These are phyloP conservation scores for Pycnomerus fuliginosus DNA, from an alignment of 2,888 invertebrate genomes.

Conservation along the genomic window DNA sequence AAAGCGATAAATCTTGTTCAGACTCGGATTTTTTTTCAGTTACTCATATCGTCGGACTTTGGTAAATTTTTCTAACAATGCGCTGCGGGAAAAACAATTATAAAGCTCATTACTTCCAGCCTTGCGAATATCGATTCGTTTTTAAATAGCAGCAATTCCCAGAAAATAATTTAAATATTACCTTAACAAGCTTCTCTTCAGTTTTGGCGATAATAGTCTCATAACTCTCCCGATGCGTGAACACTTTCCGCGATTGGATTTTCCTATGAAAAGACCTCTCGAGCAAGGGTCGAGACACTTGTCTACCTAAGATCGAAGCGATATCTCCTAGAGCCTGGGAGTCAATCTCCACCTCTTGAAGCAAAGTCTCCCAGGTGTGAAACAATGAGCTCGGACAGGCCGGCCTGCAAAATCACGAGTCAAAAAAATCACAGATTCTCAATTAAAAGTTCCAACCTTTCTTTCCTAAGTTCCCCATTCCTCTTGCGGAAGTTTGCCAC, in stretches of 20 bases:
- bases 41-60: too few relatives aligned
- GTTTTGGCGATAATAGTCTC: slow-evolving; percentile 85
- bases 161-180: slow-evolving; percentile 45
- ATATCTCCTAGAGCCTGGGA: slow-evolving; percentile 84
- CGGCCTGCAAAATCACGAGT: slow-evolving; percentile 59
- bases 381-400: slow-evolving; percentile 79
- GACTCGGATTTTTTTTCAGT: slow-evolving; percentile 1
- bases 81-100: too few relatives aligned
- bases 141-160: too few relatives aligned
- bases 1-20: too few relatives aligned
- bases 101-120: too few relatives aligned
- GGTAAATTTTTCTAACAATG: too few relatives aligned
- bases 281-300: slow-evolving; percentile 78
- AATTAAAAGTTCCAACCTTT: slow-evolving; percentile 59
- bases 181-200: slow-evolving; percentile 74
- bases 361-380: slow-evolving; percentile 86
- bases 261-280: slow-evolving; percentile 89
- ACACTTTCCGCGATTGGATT: slow-evolving; percentile 87
- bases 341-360: slow-evolving; percentile 89
- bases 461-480: slow-evolving; percentile 82
- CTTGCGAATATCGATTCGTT: too few relatives aligned
- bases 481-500: slow-evolving; percentile 84
- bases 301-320: slow-evolving; percentile 73
- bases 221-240: slow-evolving; percentile 86
- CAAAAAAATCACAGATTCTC: neutral